Base-by-base conservation (phyloP, 1,140 invertebrate genomes). In the Brachionus asplanchnoidis region DNA sequence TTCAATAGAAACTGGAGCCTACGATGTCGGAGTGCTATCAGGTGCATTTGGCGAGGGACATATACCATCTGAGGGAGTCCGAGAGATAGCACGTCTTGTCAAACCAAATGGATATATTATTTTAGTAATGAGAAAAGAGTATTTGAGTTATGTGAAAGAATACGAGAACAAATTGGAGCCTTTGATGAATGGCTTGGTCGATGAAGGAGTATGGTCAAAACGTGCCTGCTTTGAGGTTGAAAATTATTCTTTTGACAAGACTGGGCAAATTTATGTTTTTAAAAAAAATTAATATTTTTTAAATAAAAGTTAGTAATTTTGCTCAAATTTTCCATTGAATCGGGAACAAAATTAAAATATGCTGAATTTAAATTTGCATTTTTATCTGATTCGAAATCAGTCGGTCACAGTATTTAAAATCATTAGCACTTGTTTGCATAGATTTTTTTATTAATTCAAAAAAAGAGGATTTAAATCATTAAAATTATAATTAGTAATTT, bases 1-100 rank as follows among this genome's bases (percentile, higher is more conserved):
- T 14, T 60, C 80, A 44, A 75, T 75, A 12, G 11, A 66, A 68
- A 78, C 86, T 90, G 90, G 87, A 85, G 84, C 77, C 1, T 91
- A 91, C 79, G 90, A 90, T 82, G 85, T 85, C 70, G 46, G 87
- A 9, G 88, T 89, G 0, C 87, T 88, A 44, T 85, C 88, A 53
- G 90, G 90, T 1, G 89, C 89, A 8, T 90, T 91, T 89, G 90
- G 90, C 0, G 89, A 91, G 86, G 90, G 90, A 6, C 90, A 91
- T 85, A 90, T 91, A 85, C 90, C 90, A 46, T 87, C 87, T 53
- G 78, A 75, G 11, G 89, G 88, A 42, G 17, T 91, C 23, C 77
- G 87, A 60, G 89, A 91, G 86, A 88, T 91, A 87, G 87, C 88
- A 32, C 85, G 90, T 20, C 86, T 91, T 11, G 88, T 89, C 3